Evolutionary conservation across 2,113 vertebrate genomes (phyloP), one percentile per base, ranked within the genome.

Genomic region (Pterocles orientalis): DNA sequence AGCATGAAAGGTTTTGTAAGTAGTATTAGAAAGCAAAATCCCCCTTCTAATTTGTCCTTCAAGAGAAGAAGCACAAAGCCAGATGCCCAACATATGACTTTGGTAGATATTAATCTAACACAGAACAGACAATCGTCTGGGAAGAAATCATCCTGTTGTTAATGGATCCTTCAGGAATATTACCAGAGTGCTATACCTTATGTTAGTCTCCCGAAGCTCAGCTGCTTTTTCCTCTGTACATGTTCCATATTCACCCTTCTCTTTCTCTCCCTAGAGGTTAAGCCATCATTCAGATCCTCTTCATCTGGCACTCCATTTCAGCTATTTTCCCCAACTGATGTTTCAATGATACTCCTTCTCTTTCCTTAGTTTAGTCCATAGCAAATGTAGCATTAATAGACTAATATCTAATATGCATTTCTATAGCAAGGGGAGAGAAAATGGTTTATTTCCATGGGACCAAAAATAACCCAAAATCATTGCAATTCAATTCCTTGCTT

Each of bases 131-230:
- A 29, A 95, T 94, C 66, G 85, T 77, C 70, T 96, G 86, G 31
- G 70, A 78, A 77, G 88, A 95, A 96, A 82, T 60, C 36, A 87
- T 73, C 68, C 56, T 1, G 4, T 57, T 57, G 39, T 90, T 94
- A 92, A 90, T 36, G 79, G 73, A 88, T 87, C 73, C 81, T 96
- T 94, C 71, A 95, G 92, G 70, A 95, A 94, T 90, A 82, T 87
- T 61, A 92, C 68, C 90, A 92, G 75, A 12, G 33, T 88, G 86
- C 76, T 48, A 12, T 10, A 75, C 70, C 83, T 96, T 86, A 82
- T 84, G 65, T 68, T 87, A 69, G 69, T 62, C 54, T 91, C 71
- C 81, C 68, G 71, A 86, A 95, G 34, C 45, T 91, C 83, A 76
- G 65, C 72, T 89, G 69, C 62, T 89, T 88, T 81, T 72, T 72